Conservation (phyloP, 2,113 vertebrate genomes). For the Mormyrus lacerda region DNA sequence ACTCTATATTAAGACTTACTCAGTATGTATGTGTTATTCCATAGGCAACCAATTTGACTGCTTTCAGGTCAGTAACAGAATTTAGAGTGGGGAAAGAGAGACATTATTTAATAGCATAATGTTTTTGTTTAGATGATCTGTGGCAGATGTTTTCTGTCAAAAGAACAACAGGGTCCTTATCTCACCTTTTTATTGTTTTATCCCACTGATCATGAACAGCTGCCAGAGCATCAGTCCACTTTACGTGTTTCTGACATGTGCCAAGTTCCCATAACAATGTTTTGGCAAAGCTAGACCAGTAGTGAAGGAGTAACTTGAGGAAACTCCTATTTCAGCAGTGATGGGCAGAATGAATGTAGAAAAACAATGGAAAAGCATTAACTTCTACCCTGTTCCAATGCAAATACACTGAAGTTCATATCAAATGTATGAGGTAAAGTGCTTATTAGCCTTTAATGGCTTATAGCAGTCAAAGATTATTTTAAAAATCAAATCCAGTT, state of each 20-base stretch:
- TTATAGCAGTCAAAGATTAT: slow-evolving; percentile 5
- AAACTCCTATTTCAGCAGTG: neutral
- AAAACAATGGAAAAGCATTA: slow-evolving; percentile 18
- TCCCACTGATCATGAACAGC: neutral
- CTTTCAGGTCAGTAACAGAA: neutral
- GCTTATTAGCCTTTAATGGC: slow-evolving; percentile 14
- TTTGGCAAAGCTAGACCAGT: neutral
- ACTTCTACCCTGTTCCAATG: slow-evolving; percentile 9
- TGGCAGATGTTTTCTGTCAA: neutral
- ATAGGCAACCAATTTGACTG: neutral
- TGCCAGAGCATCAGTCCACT: neutral
- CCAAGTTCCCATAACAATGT: neutral
- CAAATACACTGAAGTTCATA: slow-evolving; percentile 9
- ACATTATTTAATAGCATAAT: neutral
- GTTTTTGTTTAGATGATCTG: neutral
- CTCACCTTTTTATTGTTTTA: neutral
- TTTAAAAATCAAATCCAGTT: neutral
- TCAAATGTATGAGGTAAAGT: slow-evolving; percentile 10
- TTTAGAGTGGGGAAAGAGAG: neutral
- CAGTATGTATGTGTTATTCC: neutral
- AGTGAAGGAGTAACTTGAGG: neutral
- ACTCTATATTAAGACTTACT: neutral
- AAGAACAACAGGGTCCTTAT: neutral
- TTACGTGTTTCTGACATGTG: neutral
- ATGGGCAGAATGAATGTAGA: neutral